These are phyloP conservation scores for Salarias fasciatus DNA, from an alignment of 2,797 vertebrate genomes.

Conservation along the genomic window DNA sequence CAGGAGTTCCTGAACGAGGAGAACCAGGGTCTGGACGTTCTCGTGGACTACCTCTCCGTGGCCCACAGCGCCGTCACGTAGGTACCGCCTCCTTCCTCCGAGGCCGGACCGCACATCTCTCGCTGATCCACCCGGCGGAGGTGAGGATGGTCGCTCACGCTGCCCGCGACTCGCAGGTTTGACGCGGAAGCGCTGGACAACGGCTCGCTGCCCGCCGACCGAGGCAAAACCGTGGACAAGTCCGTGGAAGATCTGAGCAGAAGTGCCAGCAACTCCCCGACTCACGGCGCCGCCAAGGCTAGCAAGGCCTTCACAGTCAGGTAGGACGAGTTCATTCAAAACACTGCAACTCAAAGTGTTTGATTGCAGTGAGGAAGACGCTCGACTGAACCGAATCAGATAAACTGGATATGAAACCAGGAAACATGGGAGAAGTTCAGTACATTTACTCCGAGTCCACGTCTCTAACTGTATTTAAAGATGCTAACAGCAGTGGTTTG, in stretches of 20 bases:
- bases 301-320: conserved; percentile 82
- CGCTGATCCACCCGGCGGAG: not conserved
- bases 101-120: not conserved
- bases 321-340: too few species aligned
- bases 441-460: too few species aligned
- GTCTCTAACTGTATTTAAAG: too few species aligned
- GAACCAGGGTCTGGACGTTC: conserved; percentile 90
- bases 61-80: conserved; percentile 89
- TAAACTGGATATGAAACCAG: too few species aligned
- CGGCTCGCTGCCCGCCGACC: conserved; percentile 74
- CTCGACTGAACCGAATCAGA: too few species aligned
- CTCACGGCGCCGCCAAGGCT: conserved; percentile 75
- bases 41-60: conserved; percentile 91
- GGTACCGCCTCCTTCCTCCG: conserved; percentile 48
- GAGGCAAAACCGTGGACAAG: conserved; percentile 79
- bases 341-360: too few species aligned
- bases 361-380: too few species aligned
- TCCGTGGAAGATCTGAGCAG: conserved; percentile 88
- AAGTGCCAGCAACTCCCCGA: conserved; percentile 80
- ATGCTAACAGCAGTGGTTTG: too few species aligned
- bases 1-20: conserved; percentile 94
- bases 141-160: too few species aligned
- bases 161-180: conserved; percentile 73
- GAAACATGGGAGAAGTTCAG: too few species aligned
- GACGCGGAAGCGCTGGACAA: conserved; percentile 86